These are phyloP conservation scores for Nemoura dubitans DNA, from an alignment of 2,888 invertebrate genomes.

Conservation along the genomic window DNA sequence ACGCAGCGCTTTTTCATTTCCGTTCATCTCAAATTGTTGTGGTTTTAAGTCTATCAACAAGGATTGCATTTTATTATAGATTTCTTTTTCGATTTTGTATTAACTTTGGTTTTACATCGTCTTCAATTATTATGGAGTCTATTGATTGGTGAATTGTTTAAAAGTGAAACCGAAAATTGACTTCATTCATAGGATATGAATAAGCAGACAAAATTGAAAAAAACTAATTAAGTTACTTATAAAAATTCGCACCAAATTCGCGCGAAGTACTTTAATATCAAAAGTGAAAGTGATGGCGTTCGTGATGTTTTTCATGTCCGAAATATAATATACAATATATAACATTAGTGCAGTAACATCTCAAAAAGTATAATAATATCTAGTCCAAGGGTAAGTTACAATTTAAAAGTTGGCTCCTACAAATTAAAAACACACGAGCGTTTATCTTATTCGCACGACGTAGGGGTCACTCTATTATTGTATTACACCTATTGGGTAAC, in stretches of 20 bases:
- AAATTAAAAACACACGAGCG: neutral
- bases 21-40: neutral
- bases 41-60: neutral
- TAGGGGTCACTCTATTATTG: neutral
- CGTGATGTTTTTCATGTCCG: neutral
- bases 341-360: neutral
- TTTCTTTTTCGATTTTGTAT: neutral
- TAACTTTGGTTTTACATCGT: neutral
- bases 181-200: neutral
- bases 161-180: neutral
- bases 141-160: neutral
- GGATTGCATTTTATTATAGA: neutral
- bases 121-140: neutral
- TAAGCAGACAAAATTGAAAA: neutral
- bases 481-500: neutral
- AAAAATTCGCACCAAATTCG: neutral
- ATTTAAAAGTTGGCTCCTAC: neutral
- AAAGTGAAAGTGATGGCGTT: neutral
- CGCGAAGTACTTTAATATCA: neutral
- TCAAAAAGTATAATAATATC: neutral
- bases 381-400: slow-evolving; percentile 1
- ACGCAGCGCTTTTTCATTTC: neutral
- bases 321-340: neutral
- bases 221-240: neutral
- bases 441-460: neutral